Conservation (phyloP, 2,113 vertebrate species). For the Apteryx owenii region DNA sequence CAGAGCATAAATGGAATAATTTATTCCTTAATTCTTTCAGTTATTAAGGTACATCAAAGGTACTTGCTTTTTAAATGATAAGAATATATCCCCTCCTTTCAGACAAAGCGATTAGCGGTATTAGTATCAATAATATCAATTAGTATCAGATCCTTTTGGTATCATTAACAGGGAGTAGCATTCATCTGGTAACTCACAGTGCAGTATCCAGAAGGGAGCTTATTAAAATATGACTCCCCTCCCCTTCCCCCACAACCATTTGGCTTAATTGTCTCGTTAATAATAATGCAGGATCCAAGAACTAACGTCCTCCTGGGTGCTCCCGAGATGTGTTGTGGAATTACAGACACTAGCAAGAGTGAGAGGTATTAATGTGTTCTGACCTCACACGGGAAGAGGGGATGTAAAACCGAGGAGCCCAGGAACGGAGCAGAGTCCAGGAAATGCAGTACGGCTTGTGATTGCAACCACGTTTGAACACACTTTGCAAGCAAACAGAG, state of each 20-base stretch:
- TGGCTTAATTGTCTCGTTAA: conserved; percentile 36
- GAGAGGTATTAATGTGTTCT: background rate
- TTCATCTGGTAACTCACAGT: conserved; percentile 1
- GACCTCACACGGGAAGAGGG: background rate
- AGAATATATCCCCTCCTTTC: conserved; percentile 7
- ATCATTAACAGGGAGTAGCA: background rate
- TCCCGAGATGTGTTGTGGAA: background rate
- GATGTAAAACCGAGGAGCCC: background rate
- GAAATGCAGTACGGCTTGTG: background rate
- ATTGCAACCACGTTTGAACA: background rate
- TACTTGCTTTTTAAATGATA: conserved; percentile 18
- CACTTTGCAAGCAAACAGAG: background rate
- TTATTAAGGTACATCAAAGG: conserved; percentile 40
- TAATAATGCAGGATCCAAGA: background rate
- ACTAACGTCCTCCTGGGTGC: background rate
- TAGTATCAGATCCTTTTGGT: background rate
- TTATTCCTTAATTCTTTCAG: conserved; percentile 40
- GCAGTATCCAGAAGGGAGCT: conserved; percentile 16
- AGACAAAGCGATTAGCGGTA: conserved; percentile 19
- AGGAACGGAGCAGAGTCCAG: background rate
- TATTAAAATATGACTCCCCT: conserved; percentile 36
- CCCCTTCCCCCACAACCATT: background rate
- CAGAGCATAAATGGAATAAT: conserved; percentile 28
- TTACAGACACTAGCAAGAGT: background rate
- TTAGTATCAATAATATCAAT: conserved; percentile 44